These are phyloP conservation scores for Galendromus occidentalis DNA, from an alignment of 1,140 invertebrate genomes.

Conservation along the genomic window DNA sequence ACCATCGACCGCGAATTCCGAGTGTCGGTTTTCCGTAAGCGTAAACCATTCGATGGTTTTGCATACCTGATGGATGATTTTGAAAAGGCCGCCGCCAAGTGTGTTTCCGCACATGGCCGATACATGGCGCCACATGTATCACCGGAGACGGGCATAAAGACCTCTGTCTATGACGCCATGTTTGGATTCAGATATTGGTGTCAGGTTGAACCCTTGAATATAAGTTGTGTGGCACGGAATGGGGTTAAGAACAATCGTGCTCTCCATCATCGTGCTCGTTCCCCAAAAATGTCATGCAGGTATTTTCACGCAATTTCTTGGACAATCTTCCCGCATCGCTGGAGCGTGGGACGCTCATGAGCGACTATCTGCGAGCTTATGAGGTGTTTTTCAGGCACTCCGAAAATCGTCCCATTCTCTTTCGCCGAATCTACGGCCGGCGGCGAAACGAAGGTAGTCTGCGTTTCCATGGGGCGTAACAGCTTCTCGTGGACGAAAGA, in stretches of 20 bases:
- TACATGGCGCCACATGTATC: constrained; percentile 15
- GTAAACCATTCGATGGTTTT: too few species aligned
- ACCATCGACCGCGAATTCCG: background rate
- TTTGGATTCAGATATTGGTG: background rate
- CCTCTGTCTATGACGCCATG: background rate
- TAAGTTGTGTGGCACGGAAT: too few species aligned
- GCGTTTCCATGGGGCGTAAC: background rate
- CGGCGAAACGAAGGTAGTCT: background rate
- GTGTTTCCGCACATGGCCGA: constrained; percentile 15
- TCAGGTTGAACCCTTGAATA: background rate
- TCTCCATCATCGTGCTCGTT: background rate
- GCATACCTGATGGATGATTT: background rate
- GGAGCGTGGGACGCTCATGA: background rate
- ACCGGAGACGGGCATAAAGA: background rate
- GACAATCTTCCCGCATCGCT: background rate
- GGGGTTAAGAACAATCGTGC: background rate
- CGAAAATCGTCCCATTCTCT: background rate
- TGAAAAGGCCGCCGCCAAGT: background rate
- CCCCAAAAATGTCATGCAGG: background rate
- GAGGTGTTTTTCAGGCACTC: background rate
- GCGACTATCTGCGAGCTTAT: background rate
- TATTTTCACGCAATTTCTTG: background rate
- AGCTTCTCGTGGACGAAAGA: background rate
- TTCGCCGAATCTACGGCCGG: background rate
- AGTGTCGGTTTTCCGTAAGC: background rate